Conservation (phyloP, 2,797 vertebrate species). For the Amblyopsis hoosieri region DNA sequence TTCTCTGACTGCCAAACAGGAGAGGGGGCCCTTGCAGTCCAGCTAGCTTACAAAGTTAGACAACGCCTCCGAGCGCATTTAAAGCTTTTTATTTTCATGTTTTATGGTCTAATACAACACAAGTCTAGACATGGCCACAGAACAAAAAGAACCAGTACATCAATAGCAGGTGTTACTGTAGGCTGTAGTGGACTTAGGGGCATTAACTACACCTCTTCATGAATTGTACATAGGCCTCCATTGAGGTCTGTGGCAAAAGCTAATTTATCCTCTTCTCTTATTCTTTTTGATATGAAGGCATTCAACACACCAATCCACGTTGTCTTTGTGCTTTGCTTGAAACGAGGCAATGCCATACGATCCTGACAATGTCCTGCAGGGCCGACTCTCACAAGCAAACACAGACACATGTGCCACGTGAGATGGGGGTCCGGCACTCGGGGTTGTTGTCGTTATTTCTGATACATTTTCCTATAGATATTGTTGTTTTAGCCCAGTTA, state of each 20-base stretch:
- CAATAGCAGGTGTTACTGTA: slow-evolving; percentile 6
- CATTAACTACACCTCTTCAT: slow-evolving; percentile 2
- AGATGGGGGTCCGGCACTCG: slow-evolving; percentile 30
- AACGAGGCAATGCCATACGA: slow-evolving; percentile 7
- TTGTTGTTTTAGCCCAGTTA: slow-evolving; percentile 40
- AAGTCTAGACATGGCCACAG: slow-evolving; percentile 8
- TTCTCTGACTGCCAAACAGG: slow-evolving; percentile 10
- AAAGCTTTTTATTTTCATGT: slow-evolving; percentile 25
- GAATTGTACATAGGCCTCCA: slow-evolving; percentile 13
- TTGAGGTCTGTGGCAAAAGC: not conserved
- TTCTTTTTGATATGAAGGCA: slow-evolving; percentile 19
- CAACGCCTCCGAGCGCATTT: slow-evolving; percentile 21
- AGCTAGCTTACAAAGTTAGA: slow-evolving; percentile 26
- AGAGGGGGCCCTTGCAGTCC: slow-evolving; percentile 16
- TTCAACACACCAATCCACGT: slow-evolving; percentile 35
- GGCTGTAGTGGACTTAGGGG: not conserved
- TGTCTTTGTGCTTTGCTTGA: slow-evolving; percentile 32
- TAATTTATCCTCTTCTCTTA: slow-evolving; percentile 21
- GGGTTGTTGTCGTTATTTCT: slow-evolving; percentile 34
- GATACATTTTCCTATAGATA: slow-evolving; percentile 38
- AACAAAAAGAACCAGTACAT: slow-evolving; percentile 1
- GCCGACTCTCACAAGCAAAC: slow-evolving; percentile 22
- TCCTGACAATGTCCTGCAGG: slow-evolving; percentile 26
- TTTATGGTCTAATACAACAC: not conserved
- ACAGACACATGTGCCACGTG: slow-evolving; percentile 27